Evolutionary conservation across 2,797 vertebrate genomes (phyloP), one percentile per base, ranked within the genome.

Genomic region (Cirrhinus mrigala): DNA sequence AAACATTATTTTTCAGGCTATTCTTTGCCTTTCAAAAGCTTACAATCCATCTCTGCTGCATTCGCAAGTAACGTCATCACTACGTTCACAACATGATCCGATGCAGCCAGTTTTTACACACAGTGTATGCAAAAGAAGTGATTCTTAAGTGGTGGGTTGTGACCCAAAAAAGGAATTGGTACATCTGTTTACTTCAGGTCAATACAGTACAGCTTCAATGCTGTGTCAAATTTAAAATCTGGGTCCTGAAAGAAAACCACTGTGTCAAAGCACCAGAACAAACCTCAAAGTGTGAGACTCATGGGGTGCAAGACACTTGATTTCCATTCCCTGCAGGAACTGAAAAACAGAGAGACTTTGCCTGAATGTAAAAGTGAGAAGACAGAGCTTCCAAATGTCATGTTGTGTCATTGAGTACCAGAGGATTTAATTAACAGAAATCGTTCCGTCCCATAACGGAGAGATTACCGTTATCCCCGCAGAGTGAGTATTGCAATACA

Each of bases 1-100:
- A 50, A 80, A 82, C 68, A 71, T 58, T 58, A 46, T 52, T 76
- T 77, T 54, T 68, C 48, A 68, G 37, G 40, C 69, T 48, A n/a
- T 73, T 62, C 40, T 48, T 48, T 16, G 24, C 40, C 37, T 74
- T 74, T 74, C 24, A 40, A 48, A 44, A 20, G 24, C 81, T 48
- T 4, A 1, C 37, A 46, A 64, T 78, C 24, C 22, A 56, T 84
- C 50, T 84, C 24, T 46, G 62, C 4, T 69, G 24, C n/a, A 46
- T n/a, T 8, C n/a, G n/a, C 1, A 0, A 4, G 56, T 82, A 44
- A 58, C 80, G 29, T 71, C 48, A 71, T 82, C 18, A 24, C 56
- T 50, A 50, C 29, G 64, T 52, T 64, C 44, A 83, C 24, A 12
- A 48, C 37, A n/a, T 44, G 18, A 73, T 46, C 52, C 48, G 66